These are phyloP conservation scores for Laticauda laticaudata DNA, from an alignment of 2,113 vertebrate genomes.

Conservation along the genomic window DNA sequence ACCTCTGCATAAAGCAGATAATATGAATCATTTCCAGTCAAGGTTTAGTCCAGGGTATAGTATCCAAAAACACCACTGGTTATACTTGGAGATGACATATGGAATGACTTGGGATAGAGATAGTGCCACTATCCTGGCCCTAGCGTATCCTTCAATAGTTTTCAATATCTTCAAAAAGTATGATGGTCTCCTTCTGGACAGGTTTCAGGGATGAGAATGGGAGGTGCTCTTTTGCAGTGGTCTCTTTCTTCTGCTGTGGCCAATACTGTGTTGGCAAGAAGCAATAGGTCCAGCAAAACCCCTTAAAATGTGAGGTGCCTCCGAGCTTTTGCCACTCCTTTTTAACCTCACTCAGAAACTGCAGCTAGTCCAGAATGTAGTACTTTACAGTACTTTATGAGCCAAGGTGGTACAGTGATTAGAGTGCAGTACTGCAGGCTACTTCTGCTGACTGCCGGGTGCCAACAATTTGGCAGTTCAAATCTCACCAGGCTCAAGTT, in stretches of 20 bases:
- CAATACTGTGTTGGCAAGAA: background rate
- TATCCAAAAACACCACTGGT: background rate
- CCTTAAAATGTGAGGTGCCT: background rate
- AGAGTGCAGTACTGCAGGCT: no score
- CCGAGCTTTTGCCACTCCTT: background rate
- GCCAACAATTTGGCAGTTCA: no score
- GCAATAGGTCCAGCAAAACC: background rate
- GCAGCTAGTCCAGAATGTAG: background rate
- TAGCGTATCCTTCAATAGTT: background rate
- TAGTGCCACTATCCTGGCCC: background rate
- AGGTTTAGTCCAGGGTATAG: background rate
- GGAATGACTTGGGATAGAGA: background rate
- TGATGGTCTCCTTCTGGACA: background rate
- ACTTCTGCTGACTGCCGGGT: no score
- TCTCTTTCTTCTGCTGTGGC: background rate
- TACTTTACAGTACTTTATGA: background rate
- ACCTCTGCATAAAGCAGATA: background rate
- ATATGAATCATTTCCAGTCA: background rate
- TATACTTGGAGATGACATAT: background rate
- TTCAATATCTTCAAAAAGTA: no score
- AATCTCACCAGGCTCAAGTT: no score
- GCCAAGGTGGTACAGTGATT: background rate
- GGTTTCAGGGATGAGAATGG: background rate
- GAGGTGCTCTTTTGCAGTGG: background rate
- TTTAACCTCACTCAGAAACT: background rate